These are phyloP conservation scores for Drosophila acutilabella DNA, from an alignment of 2,888 invertebrate species.

Conservation along the genomic window DNA sequence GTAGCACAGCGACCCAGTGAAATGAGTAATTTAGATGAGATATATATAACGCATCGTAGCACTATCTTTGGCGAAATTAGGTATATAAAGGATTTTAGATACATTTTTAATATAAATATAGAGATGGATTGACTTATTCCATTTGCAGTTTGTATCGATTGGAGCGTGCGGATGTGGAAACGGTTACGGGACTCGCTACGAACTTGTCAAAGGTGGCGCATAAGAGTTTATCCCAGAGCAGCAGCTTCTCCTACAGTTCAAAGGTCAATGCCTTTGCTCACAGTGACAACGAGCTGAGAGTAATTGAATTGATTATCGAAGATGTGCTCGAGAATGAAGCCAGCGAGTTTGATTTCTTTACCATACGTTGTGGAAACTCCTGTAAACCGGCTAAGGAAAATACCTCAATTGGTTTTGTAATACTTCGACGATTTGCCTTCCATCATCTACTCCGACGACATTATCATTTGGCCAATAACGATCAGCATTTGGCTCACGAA, in stretches of 20 bases:
- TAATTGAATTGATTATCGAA: conserved; percentile 57
- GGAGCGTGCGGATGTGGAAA: conserved; percentile 19
- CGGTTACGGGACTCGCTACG: conserved; percentile 23
- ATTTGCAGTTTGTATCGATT: conserved; percentile 51
- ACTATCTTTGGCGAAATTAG: conserved; percentile 76
- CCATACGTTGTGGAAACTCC: conserved; percentile 78
- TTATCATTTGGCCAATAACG: conserved; percentile 52
- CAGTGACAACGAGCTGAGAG: conserved; percentile 37
- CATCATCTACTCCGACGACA: conserved; percentile 49
- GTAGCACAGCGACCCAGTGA: conserved; percentile 52
- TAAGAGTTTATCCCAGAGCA: background rate
- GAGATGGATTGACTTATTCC: background rate
- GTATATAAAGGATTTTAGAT: conserved; percentile 22
- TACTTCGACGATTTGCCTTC: conserved; percentile 58
- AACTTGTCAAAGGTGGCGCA: background rate
- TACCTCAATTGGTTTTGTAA: conserved; percentile 74
- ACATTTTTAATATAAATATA: background rate
- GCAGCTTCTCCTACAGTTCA: conserved; percentile 43
- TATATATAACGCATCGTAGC: conserved; percentile 81
- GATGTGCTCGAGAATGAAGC: conserved; percentile 65
- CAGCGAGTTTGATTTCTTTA: conserved; percentile 62
- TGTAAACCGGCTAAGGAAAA: conserved; percentile 56
- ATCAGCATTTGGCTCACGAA: conserved; percentile 36
- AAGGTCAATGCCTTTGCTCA: conserved; percentile 34
- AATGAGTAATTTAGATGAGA: conserved; percentile 42